Percentiles rank a stretch among this genome's conserved stretches.
These are phyloP conservation scores for Carollia perspicillata DNA, from an alignment of 2,113 vertebrate species.

Conservation along the genomic window DNA sequence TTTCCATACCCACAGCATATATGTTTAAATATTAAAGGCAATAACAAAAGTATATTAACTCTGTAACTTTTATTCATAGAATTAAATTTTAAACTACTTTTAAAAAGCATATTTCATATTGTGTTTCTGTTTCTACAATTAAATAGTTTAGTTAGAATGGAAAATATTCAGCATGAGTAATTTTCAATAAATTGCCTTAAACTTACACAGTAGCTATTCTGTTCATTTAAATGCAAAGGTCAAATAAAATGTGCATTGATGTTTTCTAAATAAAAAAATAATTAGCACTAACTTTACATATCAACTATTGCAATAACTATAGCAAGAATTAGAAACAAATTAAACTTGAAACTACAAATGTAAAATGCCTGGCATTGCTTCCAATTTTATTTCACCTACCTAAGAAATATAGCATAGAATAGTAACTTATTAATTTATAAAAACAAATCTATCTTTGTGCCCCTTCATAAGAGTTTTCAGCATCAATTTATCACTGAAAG, in stretches of 20 bases:
- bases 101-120: not conserved
- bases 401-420: conserved; percentile 55
- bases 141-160: not conserved
- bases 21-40: not conserved
- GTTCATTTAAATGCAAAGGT: not conserved
- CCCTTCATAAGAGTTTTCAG: conserved; percentile 30
- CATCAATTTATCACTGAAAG: conserved; percentile 65
- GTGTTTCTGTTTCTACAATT: not conserved
- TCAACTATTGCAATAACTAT: not conserved
- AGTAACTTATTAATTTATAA: conserved; percentile 54
- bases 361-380: not conserved
- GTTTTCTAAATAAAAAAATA: conserved; percentile 40
- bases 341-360: conserved; percentile 33
- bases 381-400: conserved; percentile 70
- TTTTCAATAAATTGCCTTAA: conserved; percentile 19
- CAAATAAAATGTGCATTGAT: not conserved
- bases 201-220: not conserved
- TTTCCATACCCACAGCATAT: not conserved
- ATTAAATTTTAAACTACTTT: conserved; percentile 2
- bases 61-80: not conserved
- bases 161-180: conserved; percentile 8
- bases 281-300: not conserved
- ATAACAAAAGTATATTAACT: not conserved
- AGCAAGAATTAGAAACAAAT: not conserved
- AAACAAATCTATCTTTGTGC: conserved; percentile 64